Evolutionary conservation across 2,113 vertebrate species (phyloP).

Genomic region (Geococcyx californianus): DNA sequence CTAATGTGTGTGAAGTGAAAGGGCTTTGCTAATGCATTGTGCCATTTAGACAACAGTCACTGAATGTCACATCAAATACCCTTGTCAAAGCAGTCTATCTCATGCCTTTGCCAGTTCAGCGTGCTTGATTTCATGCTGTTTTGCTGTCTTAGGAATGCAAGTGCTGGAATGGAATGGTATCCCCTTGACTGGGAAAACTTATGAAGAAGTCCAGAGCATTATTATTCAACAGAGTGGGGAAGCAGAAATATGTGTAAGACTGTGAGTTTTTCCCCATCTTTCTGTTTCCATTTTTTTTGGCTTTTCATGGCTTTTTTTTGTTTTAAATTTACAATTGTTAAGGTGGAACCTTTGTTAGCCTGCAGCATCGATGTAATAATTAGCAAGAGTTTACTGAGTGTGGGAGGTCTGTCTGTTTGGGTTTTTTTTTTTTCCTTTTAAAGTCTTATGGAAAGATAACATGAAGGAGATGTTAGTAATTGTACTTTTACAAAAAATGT

Average conservation of each 20-base stretch:
- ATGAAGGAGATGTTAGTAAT: constrained; percentile 22
- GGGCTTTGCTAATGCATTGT: not conserved
- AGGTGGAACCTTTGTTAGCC: constrained; percentile 78
- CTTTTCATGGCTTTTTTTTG: constrained; percentile 71
- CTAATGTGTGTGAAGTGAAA: constrained; percentile 6
- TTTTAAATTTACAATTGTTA: constrained; percentile 75
- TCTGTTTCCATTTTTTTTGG: constrained; percentile 82
- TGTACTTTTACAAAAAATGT: constrained; percentile 6
- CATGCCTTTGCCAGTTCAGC: not conserved
- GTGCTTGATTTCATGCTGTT: not conserved
- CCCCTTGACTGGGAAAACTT: constrained; percentile 91
- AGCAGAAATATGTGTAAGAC: constrained; percentile 98
- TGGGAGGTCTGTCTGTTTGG: constrained; percentile 22
- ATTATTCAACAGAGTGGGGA: constrained; percentile 91
- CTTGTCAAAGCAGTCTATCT: not conserved
- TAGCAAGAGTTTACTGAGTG: constrained; percentile 42
- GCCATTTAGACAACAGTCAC: constrained; percentile 4
- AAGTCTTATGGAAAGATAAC: constrained; percentile 12
- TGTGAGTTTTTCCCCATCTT: constrained; percentile 91
- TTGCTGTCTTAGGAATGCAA: constrained; percentile 90
- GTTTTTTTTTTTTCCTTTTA: constrained; percentile 42
- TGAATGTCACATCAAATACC: not conserved
- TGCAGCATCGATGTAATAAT: not conserved
- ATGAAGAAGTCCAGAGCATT: constrained; percentile 96
- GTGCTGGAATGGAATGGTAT: constrained; percentile 97